Percentiles rank a stretch among this genome's conserved stretches.
These are phyloP conservation scores for Eilema caniola DNA, from an alignment of 2,888 invertebrate genomes.

Conservation along the genomic window DNA sequence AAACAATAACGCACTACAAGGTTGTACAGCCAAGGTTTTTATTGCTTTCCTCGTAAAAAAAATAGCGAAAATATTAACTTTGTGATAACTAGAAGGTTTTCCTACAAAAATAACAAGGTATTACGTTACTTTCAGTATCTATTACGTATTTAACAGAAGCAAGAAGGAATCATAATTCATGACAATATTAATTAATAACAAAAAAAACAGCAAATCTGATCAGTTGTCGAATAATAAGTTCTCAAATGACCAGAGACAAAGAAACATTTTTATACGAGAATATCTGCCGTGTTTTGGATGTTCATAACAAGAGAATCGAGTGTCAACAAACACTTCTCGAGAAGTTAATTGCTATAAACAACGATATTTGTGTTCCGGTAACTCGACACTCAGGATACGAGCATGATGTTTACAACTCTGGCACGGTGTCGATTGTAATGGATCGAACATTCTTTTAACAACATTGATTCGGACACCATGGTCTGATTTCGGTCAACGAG, in stretches of 20 bases:
- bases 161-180: neutral
- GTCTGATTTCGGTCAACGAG: too few species aligned
- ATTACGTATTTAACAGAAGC: neutral
- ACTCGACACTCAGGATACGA: constrained; percentile 19
- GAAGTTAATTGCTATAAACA: constrained; percentile 28
- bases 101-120: neutral
- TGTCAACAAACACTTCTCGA: constrained; percentile 26
- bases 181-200: neutral
- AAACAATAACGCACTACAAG: neutral
- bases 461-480: neutral
- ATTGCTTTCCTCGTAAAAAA: neutral
- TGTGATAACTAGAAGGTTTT: neutral
- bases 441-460: neutral
- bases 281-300: neutral
- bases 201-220: neutral
- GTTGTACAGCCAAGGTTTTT: neutral
- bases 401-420: constrained; percentile 20
- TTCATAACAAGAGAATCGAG: constrained; percentile 6
- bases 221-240: neutral
- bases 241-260: constrained; percentile 4
- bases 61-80: neutral
- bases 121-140: neutral
- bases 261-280: neutral
- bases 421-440: constrained; percentile 8
- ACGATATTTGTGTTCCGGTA: constrained; percentile 29